phyloP scores from a whole-genome alignment of 2,113 vertebrate genomes.

The Microcebus tavaratra region DNA sequence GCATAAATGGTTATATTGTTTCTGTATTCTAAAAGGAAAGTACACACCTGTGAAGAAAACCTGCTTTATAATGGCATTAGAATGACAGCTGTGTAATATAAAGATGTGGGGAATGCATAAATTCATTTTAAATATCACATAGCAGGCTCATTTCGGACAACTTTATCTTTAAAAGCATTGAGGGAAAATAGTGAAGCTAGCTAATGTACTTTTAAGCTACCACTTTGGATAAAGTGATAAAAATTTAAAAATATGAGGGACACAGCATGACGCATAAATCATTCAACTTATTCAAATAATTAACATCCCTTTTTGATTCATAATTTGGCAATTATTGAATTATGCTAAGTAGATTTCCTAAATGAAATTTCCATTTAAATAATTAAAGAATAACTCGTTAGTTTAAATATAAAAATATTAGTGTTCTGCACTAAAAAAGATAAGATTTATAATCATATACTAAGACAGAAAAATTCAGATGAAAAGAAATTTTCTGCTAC shows the following conservation, averaged over 20 bases:
- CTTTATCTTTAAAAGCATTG: constrained; percentile 45
- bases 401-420: background rate
- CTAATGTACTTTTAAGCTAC: constrained; percentile 62
- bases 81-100: constrained; percentile 74
- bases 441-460: background rate
- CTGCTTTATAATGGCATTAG: constrained; percentile 66
- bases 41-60: constrained; percentile 78
- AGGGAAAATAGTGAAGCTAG: constrained; percentile 53
- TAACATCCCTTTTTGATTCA: background rate
- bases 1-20: constrained; percentile 70
- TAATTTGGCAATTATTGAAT: background rate
- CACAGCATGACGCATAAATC: background rate
- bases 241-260: constrained; percentile 22
- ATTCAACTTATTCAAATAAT: background rate
- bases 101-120: constrained; percentile 65
- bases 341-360: background rate
- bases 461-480: background rate
- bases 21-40: constrained; percentile 42
- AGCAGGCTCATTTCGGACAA: constrained; percentile 40
- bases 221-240: background rate
- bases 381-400: background rate
- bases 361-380: background rate
- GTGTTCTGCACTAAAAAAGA: background rate
- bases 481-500: background rate
- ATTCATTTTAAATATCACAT: constrained; percentile 59